A percentile compares a stretch with the other conserved stretches of the same genome.
phyloP scores from a whole-genome alignment of 2,113 vertebrate genomes.

The Okapia johnstoni region DNA sequence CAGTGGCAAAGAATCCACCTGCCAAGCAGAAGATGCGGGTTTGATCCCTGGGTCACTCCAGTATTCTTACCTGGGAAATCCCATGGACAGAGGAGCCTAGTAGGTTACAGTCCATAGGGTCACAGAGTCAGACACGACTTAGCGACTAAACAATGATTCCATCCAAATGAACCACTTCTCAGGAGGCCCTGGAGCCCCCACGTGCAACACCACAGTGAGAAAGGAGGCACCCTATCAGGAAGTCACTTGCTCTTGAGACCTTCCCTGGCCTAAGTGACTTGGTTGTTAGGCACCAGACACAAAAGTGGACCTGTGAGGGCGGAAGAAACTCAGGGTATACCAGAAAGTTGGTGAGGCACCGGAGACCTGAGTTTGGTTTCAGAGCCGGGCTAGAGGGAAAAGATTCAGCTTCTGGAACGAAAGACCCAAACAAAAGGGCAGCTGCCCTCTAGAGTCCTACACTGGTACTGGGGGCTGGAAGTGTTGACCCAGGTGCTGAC shows the following conservation, averaged over 20 bases:
- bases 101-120: neutral
- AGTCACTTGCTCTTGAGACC: neutral
- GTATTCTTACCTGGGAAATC: neutral
- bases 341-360: neutral
- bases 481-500: neutral
- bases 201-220: neutral
- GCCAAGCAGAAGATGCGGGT: neutral
- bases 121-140: neutral
- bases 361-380: constrained; percentile 37
- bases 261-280: neutral
- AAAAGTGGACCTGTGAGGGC: neutral
- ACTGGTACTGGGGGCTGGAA: neutral
- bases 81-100: neutral
- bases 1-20: neutral
- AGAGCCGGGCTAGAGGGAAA: neutral
- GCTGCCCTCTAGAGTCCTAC: neutral
- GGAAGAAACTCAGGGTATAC: neutral
- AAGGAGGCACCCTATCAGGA: neutral
- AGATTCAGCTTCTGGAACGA: neutral
- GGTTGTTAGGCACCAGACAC: neutral
- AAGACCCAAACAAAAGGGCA: neutral
- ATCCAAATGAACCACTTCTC: neutral
- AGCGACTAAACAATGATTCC: neutral
- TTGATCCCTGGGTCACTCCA: neutral
- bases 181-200: neutral